A percentile compares a stretch with the other conserved stretches of the same genome.
phyloP scores from a whole-genome alignment of 35 echinoderm and acorn worm genomes.

The Lytechinus pictus region DNA sequence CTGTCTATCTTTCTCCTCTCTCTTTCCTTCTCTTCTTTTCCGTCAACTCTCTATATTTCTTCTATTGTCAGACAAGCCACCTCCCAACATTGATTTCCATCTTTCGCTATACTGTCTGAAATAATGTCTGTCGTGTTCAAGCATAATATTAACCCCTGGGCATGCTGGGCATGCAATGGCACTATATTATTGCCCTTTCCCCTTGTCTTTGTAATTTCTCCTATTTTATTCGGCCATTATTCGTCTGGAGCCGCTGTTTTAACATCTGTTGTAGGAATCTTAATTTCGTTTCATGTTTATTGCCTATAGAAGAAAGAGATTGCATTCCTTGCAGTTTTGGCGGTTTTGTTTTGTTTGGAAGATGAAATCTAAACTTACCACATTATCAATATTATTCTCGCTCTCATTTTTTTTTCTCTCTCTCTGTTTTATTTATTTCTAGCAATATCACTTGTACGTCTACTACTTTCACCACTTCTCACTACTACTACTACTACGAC shows the following conservation, averaged over 20 bases:
- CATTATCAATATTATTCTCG: too few relatives aligned
- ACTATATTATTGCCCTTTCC: neutral
- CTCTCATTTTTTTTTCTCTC: too few relatives aligned
- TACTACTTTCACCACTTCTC: too few relatives aligned
- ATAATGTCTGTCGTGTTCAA: neutral
- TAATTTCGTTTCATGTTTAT: neutral
- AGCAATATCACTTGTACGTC: too few relatives aligned
- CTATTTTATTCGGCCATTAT: neutral
- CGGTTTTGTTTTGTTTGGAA: too few relatives aligned
- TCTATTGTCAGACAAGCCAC: neutral
- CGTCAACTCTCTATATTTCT: neutral
- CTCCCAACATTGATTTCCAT: neutral
- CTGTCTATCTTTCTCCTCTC: neutral
- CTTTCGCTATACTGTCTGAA: neutral
- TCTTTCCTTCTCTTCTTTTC: neutral
- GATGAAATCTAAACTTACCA: too few relatives aligned
- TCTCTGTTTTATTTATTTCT: too few relatives aligned
- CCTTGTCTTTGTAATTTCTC: neutral
- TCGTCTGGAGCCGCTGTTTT: neutral
- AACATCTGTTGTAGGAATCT: neutral
- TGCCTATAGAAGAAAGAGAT: neutral
- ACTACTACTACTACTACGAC: too few relatives aligned
- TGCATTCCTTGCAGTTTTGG: neutral
- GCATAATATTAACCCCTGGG: neutral
- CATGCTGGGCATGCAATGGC: neutral